Evolutionary conservation across 2,888 invertebrate genomes (phyloP).

Genomic region (Tillus elongatus): DNA sequence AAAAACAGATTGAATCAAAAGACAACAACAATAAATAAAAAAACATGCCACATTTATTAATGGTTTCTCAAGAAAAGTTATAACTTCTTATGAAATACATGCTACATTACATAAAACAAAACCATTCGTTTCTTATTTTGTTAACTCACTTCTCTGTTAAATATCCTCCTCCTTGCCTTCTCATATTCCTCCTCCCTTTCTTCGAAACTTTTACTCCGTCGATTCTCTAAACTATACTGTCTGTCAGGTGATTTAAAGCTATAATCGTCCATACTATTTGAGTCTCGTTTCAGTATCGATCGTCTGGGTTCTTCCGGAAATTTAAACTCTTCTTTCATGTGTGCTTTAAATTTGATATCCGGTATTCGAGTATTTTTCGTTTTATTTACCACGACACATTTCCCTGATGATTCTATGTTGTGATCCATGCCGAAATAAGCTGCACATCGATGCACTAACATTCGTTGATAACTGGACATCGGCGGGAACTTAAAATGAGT

Average conservation of each 20-base stretch:
- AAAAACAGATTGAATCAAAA: too few species aligned
- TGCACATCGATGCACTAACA: slow-evolving; percentile 91
- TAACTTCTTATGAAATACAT: too few species aligned
- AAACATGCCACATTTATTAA: too few species aligned
- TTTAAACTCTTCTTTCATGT: slow-evolving; percentile 55
- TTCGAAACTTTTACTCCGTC: slow-evolving; percentile 78
- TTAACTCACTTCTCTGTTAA: slow-evolving; percentile 47
- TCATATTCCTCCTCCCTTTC: slow-evolving; percentile 88
- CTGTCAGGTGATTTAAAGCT: slow-evolving; percentile 52
- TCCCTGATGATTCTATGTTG: slow-evolving; percentile 78
- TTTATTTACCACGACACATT: slow-evolving; percentile 77
- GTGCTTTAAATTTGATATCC: slow-evolving; percentile 62
- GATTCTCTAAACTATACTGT: slow-evolving; percentile 51
- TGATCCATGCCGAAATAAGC: slow-evolving; percentile 92
- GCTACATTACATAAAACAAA: too few species aligned
- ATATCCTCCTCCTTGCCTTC: slow-evolving; percentile 76
- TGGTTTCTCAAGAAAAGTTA: too few species aligned
- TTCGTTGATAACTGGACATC: slow-evolving; percentile 92
- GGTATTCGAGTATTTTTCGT: slow-evolving; percentile 60
- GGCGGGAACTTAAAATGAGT: slow-evolving; percentile 77
- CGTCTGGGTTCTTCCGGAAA: slow-evolving; percentile 60
- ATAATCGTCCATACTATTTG: slow-evolving; percentile 71
- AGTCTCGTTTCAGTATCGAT: slow-evolving; percentile 76
- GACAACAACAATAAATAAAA: too few species aligned
- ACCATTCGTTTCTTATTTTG: too few species aligned